Conservation (phyloP, 2,888 invertebrate genomes). For the Coecobrya sp. region DNA sequence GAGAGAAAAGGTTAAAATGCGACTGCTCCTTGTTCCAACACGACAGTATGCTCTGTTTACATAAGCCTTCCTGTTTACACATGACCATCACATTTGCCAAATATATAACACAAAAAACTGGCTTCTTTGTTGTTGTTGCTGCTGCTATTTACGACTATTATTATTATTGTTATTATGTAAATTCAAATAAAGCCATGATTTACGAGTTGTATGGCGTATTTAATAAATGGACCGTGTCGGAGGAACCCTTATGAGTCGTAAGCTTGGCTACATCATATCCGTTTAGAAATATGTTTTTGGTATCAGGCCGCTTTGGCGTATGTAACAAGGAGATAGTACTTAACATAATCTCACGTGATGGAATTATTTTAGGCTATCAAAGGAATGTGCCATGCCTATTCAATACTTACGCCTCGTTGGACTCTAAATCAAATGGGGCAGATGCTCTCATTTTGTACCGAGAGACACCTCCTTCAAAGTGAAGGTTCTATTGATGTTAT, state of each 20-base stretch:
- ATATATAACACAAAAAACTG: background rate
- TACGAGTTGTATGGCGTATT: slow-evolving; percentile 28
- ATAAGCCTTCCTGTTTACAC: background rate
- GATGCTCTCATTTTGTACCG: background rate
- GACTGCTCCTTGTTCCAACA: background rate
- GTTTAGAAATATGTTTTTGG: background rate
- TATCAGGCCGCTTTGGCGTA: background rate
- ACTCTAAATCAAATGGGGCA: background rate
- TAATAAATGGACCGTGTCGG: slow-evolving; percentile 32
- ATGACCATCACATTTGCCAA: background rate
- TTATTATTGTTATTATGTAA: slow-evolving; percentile 38
- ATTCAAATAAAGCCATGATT: slow-evolving; percentile 66
- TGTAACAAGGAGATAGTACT: background rate
- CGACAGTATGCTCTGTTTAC: background rate
- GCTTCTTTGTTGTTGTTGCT: background rate
- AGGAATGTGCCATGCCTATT: too few relatives aligned
- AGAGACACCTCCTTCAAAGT: too few relatives aligned
- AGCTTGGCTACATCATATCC: background rate
- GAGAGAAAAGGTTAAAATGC: background rate
- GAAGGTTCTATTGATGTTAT: too few relatives aligned
- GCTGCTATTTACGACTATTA: background rate
- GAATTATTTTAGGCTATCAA: background rate
- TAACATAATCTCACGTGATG: background rate
- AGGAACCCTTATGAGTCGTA: background rate
- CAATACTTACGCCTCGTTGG: too few relatives aligned